Percentiles rank a stretch among this genome's conserved stretches.
phyloP scores from a whole-genome alignment of 2,888 invertebrate genomes.

The Apotomis capreana region DNA sequence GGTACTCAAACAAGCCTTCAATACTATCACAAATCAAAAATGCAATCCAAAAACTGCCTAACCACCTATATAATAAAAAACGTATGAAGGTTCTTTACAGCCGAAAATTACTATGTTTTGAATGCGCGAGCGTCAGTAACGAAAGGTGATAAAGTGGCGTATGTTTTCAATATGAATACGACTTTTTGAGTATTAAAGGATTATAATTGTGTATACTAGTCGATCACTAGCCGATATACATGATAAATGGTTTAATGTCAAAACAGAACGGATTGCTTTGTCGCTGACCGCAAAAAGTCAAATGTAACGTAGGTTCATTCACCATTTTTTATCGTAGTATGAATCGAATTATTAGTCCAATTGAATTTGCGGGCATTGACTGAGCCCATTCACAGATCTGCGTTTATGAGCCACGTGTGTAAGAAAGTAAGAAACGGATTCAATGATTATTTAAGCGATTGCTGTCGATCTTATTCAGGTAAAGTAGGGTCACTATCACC shows the following conservation, averaged over 20 bases:
- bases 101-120: constrained; percentile 10
- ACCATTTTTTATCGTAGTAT: constrained; percentile 37
- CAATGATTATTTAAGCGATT: no score
- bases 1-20: constrained; percentile 7
- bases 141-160: constrained; percentile 1
- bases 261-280: constrained; percentile 38
- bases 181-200: background rate
- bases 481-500: no score
- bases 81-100: constrained; percentile 3
- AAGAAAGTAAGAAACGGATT: no score
- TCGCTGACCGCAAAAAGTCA: constrained; percentile 38
- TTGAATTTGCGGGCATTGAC: constrained; percentile 30
- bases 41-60: constrained; percentile 14
- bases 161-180: background rate
- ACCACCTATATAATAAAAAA: constrained; percentile 18
- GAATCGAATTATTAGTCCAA: constrained; percentile 26
- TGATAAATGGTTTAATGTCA: constrained; percentile 41
- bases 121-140: background rate
- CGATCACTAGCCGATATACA: constrained; percentile 37
- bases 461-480: no score
- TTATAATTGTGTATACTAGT: constrained; percentile 35
- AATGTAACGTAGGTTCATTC: constrained; percentile 41
- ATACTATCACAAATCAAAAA: constrained; percentile 4
- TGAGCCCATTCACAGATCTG: constrained; percentile 17
- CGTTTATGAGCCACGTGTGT: background rate